phyloP scores from a whole-genome alignment of 2,888 invertebrate genomes.

The Bursaphelenchus okinawaensis region DNA sequence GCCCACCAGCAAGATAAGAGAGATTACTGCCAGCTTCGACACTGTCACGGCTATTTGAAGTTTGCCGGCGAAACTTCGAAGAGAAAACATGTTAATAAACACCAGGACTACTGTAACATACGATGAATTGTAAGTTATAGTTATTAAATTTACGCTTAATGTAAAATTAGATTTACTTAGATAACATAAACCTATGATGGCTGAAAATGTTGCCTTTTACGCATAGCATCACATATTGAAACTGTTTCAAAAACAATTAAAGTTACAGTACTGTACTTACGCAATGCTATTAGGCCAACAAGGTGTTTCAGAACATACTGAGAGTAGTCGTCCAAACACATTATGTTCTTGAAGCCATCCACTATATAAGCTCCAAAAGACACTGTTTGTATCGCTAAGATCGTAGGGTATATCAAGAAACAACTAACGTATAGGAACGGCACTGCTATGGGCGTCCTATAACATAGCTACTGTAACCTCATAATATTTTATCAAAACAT shows the following conservation, averaged over 20 bases:
- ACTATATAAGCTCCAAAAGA: slow-evolving; percentile 49
- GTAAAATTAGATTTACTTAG: no score
- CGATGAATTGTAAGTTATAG: no score
- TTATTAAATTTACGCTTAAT: no score
- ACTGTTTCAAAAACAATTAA: background rate
- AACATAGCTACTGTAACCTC: no score
- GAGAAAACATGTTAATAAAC: slow-evolving; percentile 33
- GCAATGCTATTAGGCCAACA: slow-evolving; percentile 24
- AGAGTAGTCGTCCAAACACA: background rate
- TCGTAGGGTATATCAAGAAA: slow-evolving; percentile 45
- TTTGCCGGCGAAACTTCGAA: slow-evolving; percentile 35
- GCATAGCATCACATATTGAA: no score
- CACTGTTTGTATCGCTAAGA: slow-evolving; percentile 45
- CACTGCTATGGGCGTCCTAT: slow-evolving; percentile 41
- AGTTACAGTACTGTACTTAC: slow-evolving; percentile 1
- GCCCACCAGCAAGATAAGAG: slow-evolving; percentile 43
- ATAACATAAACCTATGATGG: no score
- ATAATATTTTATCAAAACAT: background rate
- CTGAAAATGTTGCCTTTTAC: no score
- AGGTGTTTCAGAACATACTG: slow-evolving; percentile 15
- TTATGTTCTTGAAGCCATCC: slow-evolving; percentile 18
- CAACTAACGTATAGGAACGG: slow-evolving; percentile 47
- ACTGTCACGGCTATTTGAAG: slow-evolving; percentile 48
- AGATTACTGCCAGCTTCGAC: slow-evolving; percentile 41
- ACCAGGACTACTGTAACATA: slow-evolving; percentile 21